These are phyloP conservation scores for Melieria omissa DNA, from an alignment of 2,888 invertebrate species.

Conservation along the genomic window DNA sequence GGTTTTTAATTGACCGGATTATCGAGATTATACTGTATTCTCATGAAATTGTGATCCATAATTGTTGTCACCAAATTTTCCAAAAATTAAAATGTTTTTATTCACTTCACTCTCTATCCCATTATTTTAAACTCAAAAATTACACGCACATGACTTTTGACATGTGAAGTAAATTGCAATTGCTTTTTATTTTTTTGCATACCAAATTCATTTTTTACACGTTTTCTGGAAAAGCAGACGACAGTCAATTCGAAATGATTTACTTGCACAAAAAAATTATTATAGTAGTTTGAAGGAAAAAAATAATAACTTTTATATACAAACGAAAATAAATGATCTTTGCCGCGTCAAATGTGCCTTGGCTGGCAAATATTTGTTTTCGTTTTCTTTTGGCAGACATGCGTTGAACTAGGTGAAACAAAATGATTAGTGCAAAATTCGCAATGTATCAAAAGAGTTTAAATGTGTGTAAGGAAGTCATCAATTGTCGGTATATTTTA, in stretches of 20 bases:
- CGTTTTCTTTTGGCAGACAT: background rate
- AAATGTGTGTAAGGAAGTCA: background rate
- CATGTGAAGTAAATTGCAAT: slow-evolving; percentile 18
- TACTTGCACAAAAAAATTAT: slow-evolving; percentile 4
- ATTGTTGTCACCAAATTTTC: no score
- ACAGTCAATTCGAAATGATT: no score
- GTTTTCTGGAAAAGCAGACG: slow-evolving; percentile 20
- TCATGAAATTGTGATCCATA: no score
- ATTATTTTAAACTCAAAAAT: background rate
- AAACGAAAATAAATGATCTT: slow-evolving; percentile 18
- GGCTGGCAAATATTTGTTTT: slow-evolving; percentile 13
- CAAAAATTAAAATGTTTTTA: no score
- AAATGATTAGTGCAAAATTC: no score
- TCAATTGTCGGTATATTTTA: background rate
- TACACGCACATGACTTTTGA: background rate
- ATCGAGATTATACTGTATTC: no score
- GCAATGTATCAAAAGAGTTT: background rate
- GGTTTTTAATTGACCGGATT: no score
- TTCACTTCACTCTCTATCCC: background rate
- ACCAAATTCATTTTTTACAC: slow-evolving; percentile 12
- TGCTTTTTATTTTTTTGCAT: slow-evolving; percentile 17
- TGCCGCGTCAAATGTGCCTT: background rate
- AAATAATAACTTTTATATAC: slow-evolving; percentile 22
- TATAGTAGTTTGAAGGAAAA: no score
- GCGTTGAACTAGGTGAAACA: no score